These are phyloP conservation scores for Megathymus violae DNA, from an alignment of 1,140 invertebrate genomes.

Conservation along the genomic window DNA sequence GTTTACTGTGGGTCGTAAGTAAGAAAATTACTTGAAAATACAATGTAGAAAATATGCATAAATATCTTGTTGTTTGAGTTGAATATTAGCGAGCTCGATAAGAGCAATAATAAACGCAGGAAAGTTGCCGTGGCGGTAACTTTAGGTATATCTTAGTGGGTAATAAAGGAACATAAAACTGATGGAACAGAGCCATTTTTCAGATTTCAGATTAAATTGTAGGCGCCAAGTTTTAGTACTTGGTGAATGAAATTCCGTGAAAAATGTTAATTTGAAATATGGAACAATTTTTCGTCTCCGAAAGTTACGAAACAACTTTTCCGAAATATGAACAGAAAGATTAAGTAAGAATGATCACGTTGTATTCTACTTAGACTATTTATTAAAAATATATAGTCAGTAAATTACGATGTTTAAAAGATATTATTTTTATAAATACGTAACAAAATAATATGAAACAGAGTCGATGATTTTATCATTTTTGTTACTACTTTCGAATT, in stretches of 20 bases:
- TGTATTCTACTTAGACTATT: no score
- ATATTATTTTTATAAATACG: no score
- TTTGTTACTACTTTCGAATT: no score
- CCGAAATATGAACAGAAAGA: no score
- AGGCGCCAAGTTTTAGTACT: constrained; percentile 27
- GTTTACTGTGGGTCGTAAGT: constrained; percentile 13
- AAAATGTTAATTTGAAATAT: neutral
- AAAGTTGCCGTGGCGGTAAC: constrained; percentile 28
- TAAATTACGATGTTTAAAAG: no score
- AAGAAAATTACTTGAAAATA: constrained; percentile 27
- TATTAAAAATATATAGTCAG: no score
- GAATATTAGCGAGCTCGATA: constrained; percentile 30
- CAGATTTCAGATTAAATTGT: constrained; percentile 31
- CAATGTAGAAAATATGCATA: constrained; percentile 24
- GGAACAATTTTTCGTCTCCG: neutral
- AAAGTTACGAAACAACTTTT: no score
- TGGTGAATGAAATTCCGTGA: neutral
- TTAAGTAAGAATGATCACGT: no score
- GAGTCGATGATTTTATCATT: no score
- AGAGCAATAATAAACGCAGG: constrained; percentile 27
- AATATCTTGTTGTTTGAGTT: constrained; percentile 31
- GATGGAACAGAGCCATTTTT: constrained; percentile 29
- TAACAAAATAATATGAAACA: no score
- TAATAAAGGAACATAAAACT: constrained; percentile 34
- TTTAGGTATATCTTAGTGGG: constrained; percentile 30